Conservation (phyloP, 1,140 invertebrate genomes). For the Anastrepha ludens region DNA sequence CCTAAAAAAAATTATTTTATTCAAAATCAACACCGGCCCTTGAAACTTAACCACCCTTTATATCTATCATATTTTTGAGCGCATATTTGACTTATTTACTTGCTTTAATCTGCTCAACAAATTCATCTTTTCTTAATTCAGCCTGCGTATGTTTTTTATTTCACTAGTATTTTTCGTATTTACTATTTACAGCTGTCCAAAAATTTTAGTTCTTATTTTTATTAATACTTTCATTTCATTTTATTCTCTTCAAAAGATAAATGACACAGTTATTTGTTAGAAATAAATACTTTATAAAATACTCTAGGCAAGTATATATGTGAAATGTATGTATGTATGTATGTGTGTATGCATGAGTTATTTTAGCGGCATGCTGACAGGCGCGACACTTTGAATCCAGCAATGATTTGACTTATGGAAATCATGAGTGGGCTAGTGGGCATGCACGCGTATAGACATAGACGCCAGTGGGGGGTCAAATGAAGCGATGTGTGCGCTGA, state of each 20-base stretch:
- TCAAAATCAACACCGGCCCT: too few species aligned
- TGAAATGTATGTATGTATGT: background rate
- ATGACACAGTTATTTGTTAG: background rate
- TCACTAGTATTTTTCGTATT: too few species aligned
- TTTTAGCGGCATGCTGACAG: background rate
- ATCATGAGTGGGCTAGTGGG: constrained; percentile 1
- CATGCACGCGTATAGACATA: background rate
- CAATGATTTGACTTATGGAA: constrained; percentile 22
- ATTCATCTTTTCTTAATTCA: background rate
- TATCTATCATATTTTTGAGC: background rate
- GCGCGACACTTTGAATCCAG: background rate
- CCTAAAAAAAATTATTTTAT: too few species aligned
- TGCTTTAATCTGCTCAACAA: background rate
- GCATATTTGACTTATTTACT: background rate
- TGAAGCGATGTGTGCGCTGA: background rate
- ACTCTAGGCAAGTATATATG: background rate
- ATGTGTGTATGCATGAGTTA: background rate
- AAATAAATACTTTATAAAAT: background rate
- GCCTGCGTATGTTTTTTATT: too few species aligned
- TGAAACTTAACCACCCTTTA: too few species aligned
- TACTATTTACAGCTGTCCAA: too few species aligned
- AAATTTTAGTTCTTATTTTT: background rate
- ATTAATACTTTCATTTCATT: background rate
- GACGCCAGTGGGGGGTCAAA: constrained; percentile 7
- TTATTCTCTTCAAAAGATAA: background rate